Base-by-base conservation (phyloP, 37 sponge, comb jelly and placozoan species). In the Halisarca cf. caerulea region DNA sequence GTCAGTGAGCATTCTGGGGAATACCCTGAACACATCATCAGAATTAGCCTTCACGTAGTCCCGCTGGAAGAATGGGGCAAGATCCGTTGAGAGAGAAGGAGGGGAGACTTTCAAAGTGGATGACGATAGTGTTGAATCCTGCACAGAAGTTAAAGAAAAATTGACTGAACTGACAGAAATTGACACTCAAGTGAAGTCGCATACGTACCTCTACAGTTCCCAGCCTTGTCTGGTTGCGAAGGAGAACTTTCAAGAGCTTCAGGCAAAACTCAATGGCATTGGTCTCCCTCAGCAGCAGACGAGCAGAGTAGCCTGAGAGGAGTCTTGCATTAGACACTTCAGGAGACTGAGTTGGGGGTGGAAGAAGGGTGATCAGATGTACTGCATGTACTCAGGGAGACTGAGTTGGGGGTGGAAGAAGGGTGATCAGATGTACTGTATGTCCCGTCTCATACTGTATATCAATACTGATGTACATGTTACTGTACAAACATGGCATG, bases 11-110 rank as follows among this genome's bases (percentile, higher is more conserved):
- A 90, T 88, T 4, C 72, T 68, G 51, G 86, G 84, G 85, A 88
- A 95, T 3, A 84, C 71, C 43, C 40, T 75, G 47, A 95, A 90
- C 24, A 95, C 70, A 80, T 95, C 93, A 57, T 37, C 60, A 0
- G 82, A 53, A 70, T 95, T 90, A 18, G 80, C 84, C 83, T 86
- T 91, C 51, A 90, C 88, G 71, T 85, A 92, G 28, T 90, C 90
- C 39, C 83, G 59, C 74, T 91, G 84, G 84, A 97, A 94, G 89
- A 97, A 97, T 30, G 97, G 97, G 23, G 78, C 38, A 73, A 94
- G 45, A 72, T 97, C 97, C 17, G 88, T 57, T 14, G 86, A 59
- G 9, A 84, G 69, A 35, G 77, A 59, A 42, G 41, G 60, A 23
- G 78, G 57, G 25, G 69, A 82, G 14, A 74, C 71, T 70, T 92